Base-by-base conservation (phyloP, 2,888 invertebrate species). In the Pardosa pseudoannulata region DNA sequence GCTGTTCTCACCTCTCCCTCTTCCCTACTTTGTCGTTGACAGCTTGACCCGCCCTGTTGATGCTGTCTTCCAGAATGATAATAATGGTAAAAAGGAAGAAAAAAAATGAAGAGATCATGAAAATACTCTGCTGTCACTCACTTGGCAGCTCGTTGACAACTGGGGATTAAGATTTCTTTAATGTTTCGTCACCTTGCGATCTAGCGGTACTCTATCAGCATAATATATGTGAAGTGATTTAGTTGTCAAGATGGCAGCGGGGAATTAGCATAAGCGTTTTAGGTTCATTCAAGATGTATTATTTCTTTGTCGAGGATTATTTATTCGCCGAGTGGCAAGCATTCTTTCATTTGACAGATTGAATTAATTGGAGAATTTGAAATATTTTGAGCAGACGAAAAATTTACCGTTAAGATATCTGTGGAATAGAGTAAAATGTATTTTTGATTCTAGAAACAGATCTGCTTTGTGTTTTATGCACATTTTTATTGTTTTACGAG, bases 111-210 rank as follows among this genome's bases (percentile, higher is more conserved):
- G 23, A 56, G 23, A 56, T 23, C 23, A 19, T 3, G 56, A 56
- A 56, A 56, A 23, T 56, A 56, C 16, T 28, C 29, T 3, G 29
- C 65, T 75, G 64, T 62, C 74, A 81, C 46, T 81, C 74, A 41
- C 16, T 50, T 82, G 81, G 62, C 81, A 82, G 28, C 71, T 23
- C 23, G 82, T n/a, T 83, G 82, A 72, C 82, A 62, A 41, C 28
- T 29, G 31, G 19, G 46, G 76, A 83, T 83, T 76, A 83, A 72
- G 76, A 76, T 62, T 19, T 39, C 29, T 28, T 31, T 23, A 39
- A 32, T 32, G 31, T 56, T 73, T 56, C 56, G 16, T 56, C 56
- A 56, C 56, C 56, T 56, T 19, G 3, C 23, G 56, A 56, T 23
- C 23, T 56, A 16, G 23, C 19, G 23, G 23, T 56, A 56, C 16